These are phyloP conservation scores for Nomada fabriciana DNA, from an alignment of 2,888 invertebrate species.

Conservation along the genomic window DNA sequence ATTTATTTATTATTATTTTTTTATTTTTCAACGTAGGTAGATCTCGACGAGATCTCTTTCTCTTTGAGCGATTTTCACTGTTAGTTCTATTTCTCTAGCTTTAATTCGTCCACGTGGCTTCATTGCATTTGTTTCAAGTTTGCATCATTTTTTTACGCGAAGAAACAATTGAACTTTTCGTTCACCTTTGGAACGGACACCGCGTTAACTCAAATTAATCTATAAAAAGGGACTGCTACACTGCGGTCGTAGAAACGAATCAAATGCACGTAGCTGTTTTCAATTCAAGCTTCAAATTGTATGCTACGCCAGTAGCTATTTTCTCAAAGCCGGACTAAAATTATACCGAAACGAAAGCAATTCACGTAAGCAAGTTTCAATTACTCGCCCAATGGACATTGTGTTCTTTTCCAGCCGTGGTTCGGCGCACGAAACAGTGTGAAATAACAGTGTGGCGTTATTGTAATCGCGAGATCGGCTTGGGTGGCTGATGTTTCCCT, in stretches of 20 bases:
- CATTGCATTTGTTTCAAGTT: no score
- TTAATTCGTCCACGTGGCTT: neutral
- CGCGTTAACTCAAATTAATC: neutral
- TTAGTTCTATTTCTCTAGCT: neutral
- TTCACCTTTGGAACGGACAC: slow-evolving; percentile 7
- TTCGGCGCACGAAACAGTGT: slow-evolving; percentile 1
- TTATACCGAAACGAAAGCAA: neutral
- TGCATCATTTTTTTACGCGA: no score
- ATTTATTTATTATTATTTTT: neutral
- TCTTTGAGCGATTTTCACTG: neutral
- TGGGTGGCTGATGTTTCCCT: slow-evolving; percentile 15
- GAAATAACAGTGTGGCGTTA: slow-evolving; percentile 10
- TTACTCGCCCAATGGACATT: neutral
- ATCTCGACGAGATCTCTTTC: neutral
- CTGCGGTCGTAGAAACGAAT: neutral
- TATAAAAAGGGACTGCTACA: neutral
- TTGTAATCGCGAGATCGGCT: slow-evolving; percentile 33
- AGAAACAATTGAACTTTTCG: neutral
- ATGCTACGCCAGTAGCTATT: neutral
- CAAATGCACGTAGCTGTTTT: slow-evolving; percentile 19
- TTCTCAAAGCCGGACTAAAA: neutral
- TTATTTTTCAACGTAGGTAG: neutral
- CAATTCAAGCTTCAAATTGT: neutral
- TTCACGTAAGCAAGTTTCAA: neutral
- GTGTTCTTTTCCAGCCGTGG: neutral